Conservation (phyloP, 2,113 vertebrate genomes). For the Pluvialis apricaria region DNA sequence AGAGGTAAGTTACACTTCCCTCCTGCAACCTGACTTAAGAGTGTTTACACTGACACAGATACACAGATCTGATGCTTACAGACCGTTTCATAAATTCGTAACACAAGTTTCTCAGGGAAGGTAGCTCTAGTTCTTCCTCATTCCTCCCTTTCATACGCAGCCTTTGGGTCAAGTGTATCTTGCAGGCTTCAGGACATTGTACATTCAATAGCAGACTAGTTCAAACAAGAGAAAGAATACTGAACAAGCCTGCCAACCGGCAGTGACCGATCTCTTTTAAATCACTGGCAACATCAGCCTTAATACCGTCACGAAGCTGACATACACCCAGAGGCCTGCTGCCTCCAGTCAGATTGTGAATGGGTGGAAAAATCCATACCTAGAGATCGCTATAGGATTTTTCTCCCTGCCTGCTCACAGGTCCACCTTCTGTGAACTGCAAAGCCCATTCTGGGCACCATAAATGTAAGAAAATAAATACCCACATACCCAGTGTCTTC, state of each 20-base stretch:
- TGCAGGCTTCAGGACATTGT: background rate
- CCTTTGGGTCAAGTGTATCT: background rate
- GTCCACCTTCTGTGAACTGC: background rate
- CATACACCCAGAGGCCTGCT: background rate
- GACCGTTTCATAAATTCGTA: background rate
- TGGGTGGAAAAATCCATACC: background rate
- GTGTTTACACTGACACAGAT: background rate
- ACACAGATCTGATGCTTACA: background rate
- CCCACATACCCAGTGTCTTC: conserved; percentile 75
- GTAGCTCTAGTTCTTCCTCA: background rate
- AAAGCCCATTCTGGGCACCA: background rate
- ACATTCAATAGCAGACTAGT: background rate
- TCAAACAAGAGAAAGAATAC: background rate
- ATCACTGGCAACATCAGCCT: background rate
- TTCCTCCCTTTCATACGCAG: background rate
- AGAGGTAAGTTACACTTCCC: background rate
- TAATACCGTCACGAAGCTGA: background rate
- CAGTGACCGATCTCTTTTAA: background rate
- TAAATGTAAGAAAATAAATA: background rate
- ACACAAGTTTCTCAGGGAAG: background rate
- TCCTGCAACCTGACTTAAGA: background rate
- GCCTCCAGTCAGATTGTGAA: background rate
- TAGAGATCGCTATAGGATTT: background rate
- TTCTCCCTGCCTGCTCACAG: background rate
- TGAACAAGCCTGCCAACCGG: background rate